A percentile compares a stretch with the other conserved stretches of the same genome.
Evolutionary conservation across 2,113 vertebrate species (phyloP).

Genomic region (Larimichthys crocea): DNA sequence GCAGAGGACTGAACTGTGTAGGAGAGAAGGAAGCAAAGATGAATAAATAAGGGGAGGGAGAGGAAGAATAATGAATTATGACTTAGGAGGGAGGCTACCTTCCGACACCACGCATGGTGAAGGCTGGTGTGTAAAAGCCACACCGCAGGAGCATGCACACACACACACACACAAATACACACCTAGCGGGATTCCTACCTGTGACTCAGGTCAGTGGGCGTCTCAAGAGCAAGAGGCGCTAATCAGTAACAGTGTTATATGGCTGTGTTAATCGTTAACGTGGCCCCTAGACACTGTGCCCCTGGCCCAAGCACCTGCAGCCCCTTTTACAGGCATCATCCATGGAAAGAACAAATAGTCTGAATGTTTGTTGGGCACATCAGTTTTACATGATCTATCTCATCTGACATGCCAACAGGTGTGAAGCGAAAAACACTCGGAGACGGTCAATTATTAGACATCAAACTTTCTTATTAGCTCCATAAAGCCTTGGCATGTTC

Average conservation of each 20-base stretch:
- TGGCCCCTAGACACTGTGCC: constrained; percentile 70
- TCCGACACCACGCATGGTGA: constrained; percentile 29
- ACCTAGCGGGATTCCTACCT: constrained; percentile 74
- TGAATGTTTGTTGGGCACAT: constrained; percentile 67
- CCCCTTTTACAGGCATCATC: constrained; percentile 76
- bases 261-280: constrained; percentile 83
- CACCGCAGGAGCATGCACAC: constrained; percentile 9
- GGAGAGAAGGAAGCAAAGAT: constrained; percentile 49
- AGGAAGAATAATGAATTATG: constrained; percentile 47
- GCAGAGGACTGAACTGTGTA: constrained; percentile 27
- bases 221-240: constrained; percentile 74
- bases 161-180: constrained; percentile 49
- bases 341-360: constrained; percentile 72
- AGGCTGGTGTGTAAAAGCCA: constrained; percentile 45
- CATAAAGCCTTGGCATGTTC: constrained; percentile 21
- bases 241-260: constrained; percentile 87
- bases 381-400: constrained; percentile 26
- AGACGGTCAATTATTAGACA: constrained; percentile 16
- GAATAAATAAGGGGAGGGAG: constrained; percentile 50
- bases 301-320: constrained; percentile 78
- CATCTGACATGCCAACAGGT: constrained; percentile 56
- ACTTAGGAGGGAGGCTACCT: constrained; percentile 48
- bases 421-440: background rate
- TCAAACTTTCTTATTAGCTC: constrained; percentile 35
- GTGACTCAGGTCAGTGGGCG: constrained; percentile 76